A percentile compares a stretch with the other conserved stretches of the same genome.
Evolutionary conservation across 2,888 invertebrate genomes (phyloP).

Genomic region (Amiota mariae): DNA sequence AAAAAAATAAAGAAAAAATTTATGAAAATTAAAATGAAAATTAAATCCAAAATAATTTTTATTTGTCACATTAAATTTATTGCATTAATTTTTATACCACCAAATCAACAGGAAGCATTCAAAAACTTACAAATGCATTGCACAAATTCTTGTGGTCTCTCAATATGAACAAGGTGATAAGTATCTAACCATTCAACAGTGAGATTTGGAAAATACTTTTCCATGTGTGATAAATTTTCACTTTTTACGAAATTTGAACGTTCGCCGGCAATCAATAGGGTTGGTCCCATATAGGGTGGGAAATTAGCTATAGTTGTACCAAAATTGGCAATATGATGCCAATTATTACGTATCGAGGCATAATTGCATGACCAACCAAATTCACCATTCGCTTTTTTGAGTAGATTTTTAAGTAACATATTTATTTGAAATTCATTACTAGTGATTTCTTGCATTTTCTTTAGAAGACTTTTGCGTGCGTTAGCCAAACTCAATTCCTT

Average conservation of each 20-base stretch:
- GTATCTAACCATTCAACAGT: conserved; percentile 14
- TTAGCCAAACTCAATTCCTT: neutral
- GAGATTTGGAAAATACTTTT: conserved; percentile 9
- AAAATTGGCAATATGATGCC: conserved; percentile 19
- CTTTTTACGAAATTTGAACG: neutral
- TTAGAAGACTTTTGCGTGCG: neutral
- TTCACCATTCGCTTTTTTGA: conserved; percentile 5
- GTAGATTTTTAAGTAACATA: conserved; percentile 13
- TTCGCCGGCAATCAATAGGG: conserved; percentile 20
- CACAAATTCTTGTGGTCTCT: conserved; percentile 7
- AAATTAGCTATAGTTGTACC: neutral
- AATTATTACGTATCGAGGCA: conserved; percentile 17
- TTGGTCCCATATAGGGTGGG: conserved; percentile 23
- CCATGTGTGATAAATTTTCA: neutral
- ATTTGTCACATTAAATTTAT: no score
- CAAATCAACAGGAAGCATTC: neutral
- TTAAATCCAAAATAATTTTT: no score
- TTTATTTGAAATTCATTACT: neutral
- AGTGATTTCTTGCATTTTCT: neutral
- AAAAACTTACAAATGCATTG: conserved; percentile 4
- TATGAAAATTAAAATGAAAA: no score
- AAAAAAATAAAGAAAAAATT: no score
- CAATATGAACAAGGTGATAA: conserved; percentile 16
- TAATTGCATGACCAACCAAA: conserved; percentile 21
- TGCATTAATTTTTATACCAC: no score